Percentiles rank a stretch among this genome's conserved stretches.
Conservation (phyloP, 2,888 invertebrate species). For the Lasius fuliginosus region DNA sequence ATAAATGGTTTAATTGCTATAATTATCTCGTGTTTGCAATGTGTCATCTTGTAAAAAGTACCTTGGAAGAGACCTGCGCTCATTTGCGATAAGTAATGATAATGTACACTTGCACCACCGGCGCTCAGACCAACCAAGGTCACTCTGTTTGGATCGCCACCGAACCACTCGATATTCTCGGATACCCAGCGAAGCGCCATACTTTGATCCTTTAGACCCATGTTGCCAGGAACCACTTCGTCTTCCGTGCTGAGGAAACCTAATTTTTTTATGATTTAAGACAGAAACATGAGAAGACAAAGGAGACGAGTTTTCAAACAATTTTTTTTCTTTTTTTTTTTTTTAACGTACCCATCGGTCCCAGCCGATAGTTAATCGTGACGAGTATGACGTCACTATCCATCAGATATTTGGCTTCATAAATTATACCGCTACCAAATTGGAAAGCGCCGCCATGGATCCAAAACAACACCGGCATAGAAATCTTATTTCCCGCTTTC, state of each 20-base stretch:
- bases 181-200: constrained; percentile 91
- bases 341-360: constrained; percentile 88
- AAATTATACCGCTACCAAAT: constrained; percentile 81
- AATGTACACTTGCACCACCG: constrained; percentile 92
- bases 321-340: neutral
- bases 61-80: constrained; percentile 87
- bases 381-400: constrained; percentile 90
- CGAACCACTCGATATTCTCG: constrained; percentile 90
- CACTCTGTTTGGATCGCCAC: constrained; percentile 91
- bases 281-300: neutral
- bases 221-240: constrained; percentile 90
- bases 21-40: neutral
- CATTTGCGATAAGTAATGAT: constrained; percentile 90
- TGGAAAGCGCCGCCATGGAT: constrained; percentile 87
- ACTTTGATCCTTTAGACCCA: constrained; percentile 92
- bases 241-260: constrained; percentile 93
- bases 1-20: neutral
- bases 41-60: constrained; percentile 44
- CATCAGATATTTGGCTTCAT: constrained; percentile 89
- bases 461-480: constrained; percentile 82
- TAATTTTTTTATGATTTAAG: constrained; percentile 73
- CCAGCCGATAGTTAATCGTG: constrained; percentile 91
- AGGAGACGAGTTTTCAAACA: neutral
- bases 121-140: constrained; percentile 91
- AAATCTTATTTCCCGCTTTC: constrained; percentile 5